Base-by-base conservation (phyloP, 37 sponge, comb jelly and placozoan species). In the Petrosia ficiformis region DNA sequence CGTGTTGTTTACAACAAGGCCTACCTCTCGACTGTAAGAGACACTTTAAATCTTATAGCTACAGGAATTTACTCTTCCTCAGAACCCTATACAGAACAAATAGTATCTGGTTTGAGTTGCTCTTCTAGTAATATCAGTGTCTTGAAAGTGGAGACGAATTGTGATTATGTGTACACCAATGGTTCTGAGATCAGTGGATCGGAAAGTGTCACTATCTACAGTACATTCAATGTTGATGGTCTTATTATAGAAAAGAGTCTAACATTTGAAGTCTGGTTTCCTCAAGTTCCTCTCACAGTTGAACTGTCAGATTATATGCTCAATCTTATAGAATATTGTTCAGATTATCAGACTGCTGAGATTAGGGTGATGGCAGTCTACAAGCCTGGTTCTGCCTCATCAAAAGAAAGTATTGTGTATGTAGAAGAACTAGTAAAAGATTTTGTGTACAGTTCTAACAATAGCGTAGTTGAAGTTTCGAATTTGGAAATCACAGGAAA, bases 241-340 rank as follows among this genome's bases (percentile, higher is more conserved):
- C 79, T 86, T 54, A 80, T 80, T 8, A 67, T 78, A 33, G 5
- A 6, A 16, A 16, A 32, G 26, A 29, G 24, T 29, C 48, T 85
- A 31, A 41, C 60, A 19, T 76, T 79, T 56, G 72, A 73, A 31
- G 86, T 90, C 14, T 90, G 78, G 82, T 81, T 60, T 39, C 91
- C 91, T 42, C 65, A 72, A 0, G 36, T 78, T 6, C 78, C 86
- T 14, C 48, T 90, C 19, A 58, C 43, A 21, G 11, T 85, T 0
- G 43, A 4, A 57, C n/a, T 39, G 19, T 57, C 28, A 2, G 91
- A 90, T 56, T 14, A 40, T 1, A 43, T 44, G n/a, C 56, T 90
- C 59, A 90, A 74, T 73, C 28, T 31, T 26, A 42, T 28, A 29
- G 54, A 61, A 19, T 31, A 44, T 11, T 43, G 58, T 25, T 86